Evolutionary conservation across 2,113 vertebrate genomes (phyloP).

Genomic region (Myodes glareolus): DNA sequence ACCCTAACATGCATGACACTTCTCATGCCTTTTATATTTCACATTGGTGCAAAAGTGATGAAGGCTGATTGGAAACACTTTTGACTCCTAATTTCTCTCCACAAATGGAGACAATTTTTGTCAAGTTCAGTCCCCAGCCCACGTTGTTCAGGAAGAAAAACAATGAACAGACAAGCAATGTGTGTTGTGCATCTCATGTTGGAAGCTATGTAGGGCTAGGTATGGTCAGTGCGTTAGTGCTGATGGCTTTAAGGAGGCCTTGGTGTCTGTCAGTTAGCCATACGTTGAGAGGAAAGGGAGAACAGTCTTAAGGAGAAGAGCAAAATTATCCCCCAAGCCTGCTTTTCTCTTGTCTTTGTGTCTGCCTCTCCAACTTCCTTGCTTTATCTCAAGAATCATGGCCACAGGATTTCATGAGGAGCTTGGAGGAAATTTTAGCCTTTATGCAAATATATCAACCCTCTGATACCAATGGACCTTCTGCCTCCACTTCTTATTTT

Average conservation of each 20-base stretch:
- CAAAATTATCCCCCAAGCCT: background rate
- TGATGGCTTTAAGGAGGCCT: background rate
- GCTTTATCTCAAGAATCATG: background rate
- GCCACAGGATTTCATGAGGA: background rate
- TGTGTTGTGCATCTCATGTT: background rate
- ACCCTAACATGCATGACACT: too few relatives aligned
- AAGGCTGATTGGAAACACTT: background rate
- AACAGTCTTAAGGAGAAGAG: background rate
- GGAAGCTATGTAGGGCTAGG: background rate
- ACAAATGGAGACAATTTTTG: background rate
- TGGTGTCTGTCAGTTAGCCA: background rate
- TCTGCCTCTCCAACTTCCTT: background rate
- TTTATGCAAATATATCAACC: background rate
- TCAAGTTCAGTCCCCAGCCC: background rate
- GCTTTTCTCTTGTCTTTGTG: background rate
- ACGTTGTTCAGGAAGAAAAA: background rate
- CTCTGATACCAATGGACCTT: conserved; percentile 2
- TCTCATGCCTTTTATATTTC: background rate
- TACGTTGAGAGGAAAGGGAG: too few relatives aligned
- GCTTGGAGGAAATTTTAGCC: background rate
- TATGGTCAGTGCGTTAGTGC: too few relatives aligned
- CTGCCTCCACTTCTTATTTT: background rate
- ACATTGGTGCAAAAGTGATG: background rate
- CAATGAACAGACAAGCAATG: background rate
- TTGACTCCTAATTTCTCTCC: background rate